Evolutionary conservation across 92 coral and sea anemone genomes (phyloP), one percentile per base, ranked within the genome.

Genomic region (Phenganax stokvisi): DNA sequence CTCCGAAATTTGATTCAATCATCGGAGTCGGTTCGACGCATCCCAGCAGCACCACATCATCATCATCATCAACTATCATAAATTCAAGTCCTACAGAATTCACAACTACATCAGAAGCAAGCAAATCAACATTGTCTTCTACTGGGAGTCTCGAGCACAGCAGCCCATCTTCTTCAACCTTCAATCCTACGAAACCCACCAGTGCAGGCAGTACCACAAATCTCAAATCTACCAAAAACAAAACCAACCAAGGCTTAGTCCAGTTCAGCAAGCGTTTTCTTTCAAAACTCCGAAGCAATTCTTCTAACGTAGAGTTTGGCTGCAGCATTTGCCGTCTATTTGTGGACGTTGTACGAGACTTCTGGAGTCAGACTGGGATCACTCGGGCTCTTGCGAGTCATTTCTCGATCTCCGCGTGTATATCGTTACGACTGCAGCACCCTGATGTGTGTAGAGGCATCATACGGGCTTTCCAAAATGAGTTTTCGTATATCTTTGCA

Each of bases 401-500:
- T 51, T 71, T 71, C 55, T 16, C 76, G 2, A 71, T 71, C 1
- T 11, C 9, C 56, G 27, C 55, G 15, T 71, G 76, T 71, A 47
- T n/a, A 0, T 30, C 76, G 1, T 27, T 71, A 16, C 56, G 76
- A 9, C 73, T 93, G 6, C 89, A 93, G 77, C 91, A 89, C 74
- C 61, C 44, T 20, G 85, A 90, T 74, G 89, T 93, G 54, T 93
- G 97, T 74, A 58, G 65, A 12, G 87, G 85, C 9, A 88, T 87
- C 20, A 86, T 91, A 11, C 64, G 78, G 25, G 91, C 85, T 60
- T 93, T 91, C 69, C 85, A 85, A 44, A 75, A 30, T 12, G 97
- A 93, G 87, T 87, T 93, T 10, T 74, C 89, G n/a, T 86, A 91
- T n/a, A 91, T 93, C 9, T 71, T 85, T 57, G 96, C 88, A 65